These are phyloP conservation scores for Miichthys miiuy DNA, from an alignment of 2,797 vertebrate genomes.

Conservation along the genomic window DNA sequence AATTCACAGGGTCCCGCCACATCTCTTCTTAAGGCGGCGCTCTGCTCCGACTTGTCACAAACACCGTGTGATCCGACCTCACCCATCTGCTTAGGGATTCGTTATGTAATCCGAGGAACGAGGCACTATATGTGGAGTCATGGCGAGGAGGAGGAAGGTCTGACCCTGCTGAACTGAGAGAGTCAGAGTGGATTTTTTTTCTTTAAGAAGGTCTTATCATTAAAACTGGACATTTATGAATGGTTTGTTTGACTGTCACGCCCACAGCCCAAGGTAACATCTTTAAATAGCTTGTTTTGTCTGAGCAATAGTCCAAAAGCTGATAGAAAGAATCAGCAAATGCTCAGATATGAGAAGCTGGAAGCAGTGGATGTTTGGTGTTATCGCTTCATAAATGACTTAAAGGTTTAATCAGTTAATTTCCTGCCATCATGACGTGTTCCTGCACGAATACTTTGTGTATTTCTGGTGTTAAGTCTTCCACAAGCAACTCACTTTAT, in stretches of 20 bases:
- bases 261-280: neutral
- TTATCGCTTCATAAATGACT: neutral
- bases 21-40: slow-evolving; percentile 53
- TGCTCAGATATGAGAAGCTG: neutral
- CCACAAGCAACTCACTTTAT: slow-evolving; percentile 16
- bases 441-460: neutral
- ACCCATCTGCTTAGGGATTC: slow-evolving; percentile 68
- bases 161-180: slow-evolving; percentile 20
- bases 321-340: neutral
- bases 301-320: neutral
- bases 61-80: slow-evolving; percentile 74
- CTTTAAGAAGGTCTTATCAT: slow-evolving; percentile 6
- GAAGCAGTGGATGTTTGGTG: neutral
- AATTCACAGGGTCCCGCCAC: slow-evolving; percentile 61
- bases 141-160: slow-evolving; percentile 34
- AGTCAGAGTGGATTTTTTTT: neutral
- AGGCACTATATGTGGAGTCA: slow-evolving; percentile 65
- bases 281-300: slow-evolving; percentile 20
- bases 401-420: neutral
- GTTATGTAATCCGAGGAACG: slow-evolving; percentile 69
- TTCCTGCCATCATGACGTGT: neutral
- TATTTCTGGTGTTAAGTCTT: neutral
- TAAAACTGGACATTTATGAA: neutral
- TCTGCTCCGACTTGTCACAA: slow-evolving; percentile 68
- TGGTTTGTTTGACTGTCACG: slow-evolving; percentile 2